phyloP scores from a whole-genome alignment of 2,888 invertebrate genomes.

The Periphyllus acericola region DNA sequence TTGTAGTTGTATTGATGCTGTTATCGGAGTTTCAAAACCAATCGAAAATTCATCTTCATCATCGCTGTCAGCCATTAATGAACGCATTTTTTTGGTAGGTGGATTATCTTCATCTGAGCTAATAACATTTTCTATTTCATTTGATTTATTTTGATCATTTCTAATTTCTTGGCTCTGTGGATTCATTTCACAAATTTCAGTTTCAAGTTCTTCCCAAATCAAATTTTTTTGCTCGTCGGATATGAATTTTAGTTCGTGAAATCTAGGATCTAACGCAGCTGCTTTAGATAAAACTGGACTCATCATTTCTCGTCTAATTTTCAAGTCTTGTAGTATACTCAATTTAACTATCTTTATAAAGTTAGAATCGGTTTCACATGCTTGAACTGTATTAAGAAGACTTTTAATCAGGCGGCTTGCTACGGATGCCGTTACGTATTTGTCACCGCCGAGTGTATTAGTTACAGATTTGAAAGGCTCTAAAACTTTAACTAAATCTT shows the following conservation, averaged over 20 bases:
- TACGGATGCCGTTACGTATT: constrained; percentile 18
- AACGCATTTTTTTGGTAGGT: background rate
- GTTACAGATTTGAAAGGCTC: constrained; percentile 12
- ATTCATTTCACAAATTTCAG: background rate
- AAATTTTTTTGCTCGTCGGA: background rate
- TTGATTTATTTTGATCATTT: background rate
- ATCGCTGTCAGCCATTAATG: background rate
- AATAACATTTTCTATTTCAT: background rate
- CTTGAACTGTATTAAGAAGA: constrained; percentile 10
- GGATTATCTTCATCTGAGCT: background rate
- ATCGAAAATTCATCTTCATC: background rate
- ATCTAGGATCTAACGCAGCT: constrained; percentile 2
- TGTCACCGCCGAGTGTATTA: constrained; percentile 9
- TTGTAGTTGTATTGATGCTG: too few relatives aligned
- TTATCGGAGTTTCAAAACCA: background rate
- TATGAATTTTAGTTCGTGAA: background rate
- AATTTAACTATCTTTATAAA: constrained; percentile 22
- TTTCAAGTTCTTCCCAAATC: background rate
- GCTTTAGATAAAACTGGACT: constrained; percentile 17
- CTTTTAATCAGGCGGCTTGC: constrained; percentile 3
- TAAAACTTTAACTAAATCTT: constrained; percentile 21
- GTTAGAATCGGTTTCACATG: constrained; percentile 5
- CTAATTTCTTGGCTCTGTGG: background rate
- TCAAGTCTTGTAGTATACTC: constrained; percentile 2
- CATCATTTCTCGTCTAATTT: constrained; percentile 23